Evolutionary conservation across 2,113 vertebrate species (phyloP).

Genomic region (Puma concolor): DNA sequence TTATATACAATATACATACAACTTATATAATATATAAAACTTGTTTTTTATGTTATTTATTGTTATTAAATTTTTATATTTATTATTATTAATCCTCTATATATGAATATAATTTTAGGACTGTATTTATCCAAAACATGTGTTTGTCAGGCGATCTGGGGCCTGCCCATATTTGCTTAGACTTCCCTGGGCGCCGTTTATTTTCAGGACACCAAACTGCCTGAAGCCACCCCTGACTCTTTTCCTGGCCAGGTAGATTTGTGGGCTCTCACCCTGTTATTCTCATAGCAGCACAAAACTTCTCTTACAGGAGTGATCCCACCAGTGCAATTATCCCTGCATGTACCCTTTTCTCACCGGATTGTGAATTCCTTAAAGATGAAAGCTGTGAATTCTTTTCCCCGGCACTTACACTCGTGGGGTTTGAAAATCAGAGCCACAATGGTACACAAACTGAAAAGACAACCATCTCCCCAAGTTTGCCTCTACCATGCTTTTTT

Average conservation of each 20-base stretch:
- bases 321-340: not conserved
- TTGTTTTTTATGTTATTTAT: not conserved
- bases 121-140: not conserved
- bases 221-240: not conserved
- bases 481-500: not conserved
- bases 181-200: not conserved
- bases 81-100: not conserved
- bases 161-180: not conserved
- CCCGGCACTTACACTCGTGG: not conserved
- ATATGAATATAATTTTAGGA: not conserved
- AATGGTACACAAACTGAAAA: not conserved
- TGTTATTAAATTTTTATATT: not conserved
- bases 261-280: not conserved
- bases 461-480: not conserved
- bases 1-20: not conserved
- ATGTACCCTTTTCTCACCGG: not conserved
- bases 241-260: not conserved
- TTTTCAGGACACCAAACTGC: not conserved
- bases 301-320: not conserved
- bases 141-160: not conserved
- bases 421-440: not conserved
- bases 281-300: not conserved
- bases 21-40: not conserved
- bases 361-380: constrained; percentile 6
- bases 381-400: not conserved